Conservation (phyloP, 2,888 invertebrate genomes). For the Ennomos erosarius region DNA sequence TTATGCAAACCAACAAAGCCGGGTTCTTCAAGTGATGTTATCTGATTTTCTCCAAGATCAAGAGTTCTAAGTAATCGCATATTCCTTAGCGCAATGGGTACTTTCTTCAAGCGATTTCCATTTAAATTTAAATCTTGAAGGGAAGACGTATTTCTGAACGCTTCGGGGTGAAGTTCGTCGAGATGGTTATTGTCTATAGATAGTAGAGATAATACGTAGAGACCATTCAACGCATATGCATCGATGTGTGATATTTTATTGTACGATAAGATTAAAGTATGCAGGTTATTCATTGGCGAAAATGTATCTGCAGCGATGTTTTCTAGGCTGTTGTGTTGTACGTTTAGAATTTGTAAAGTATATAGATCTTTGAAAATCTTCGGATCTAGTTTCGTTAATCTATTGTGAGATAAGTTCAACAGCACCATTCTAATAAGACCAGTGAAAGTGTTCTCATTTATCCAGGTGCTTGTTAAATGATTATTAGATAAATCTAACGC, state of each 20-base stretch:
- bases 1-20: conserved; percentile 94
- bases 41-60: conserved; percentile 96
- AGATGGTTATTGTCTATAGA: conserved; percentile 94
- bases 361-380: conserved; percentile 94
- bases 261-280: conserved; percentile 93
- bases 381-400: conserved; percentile 92
- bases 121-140: conserved; percentile 96
- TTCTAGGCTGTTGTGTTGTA: conserved; percentile 93
- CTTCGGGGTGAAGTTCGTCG: conserved; percentile 93
- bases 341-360: conserved; percentile 93
- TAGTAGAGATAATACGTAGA: conserved; percentile 93
- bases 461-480: conserved; percentile 94
- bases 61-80: conserved; percentile 94
- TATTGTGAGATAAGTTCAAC: conserved; percentile 93
- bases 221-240: conserved; percentile 93
- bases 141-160: conserved; percentile 95
- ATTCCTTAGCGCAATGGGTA: conserved; percentile 93
- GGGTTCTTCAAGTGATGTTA: conserved; percentile 91
- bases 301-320: conserved; percentile 95
- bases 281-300: conserved; percentile 95
- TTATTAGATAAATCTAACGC: conserved; percentile 94
- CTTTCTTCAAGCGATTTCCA: conserved; percentile 92
- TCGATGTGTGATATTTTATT: conserved; percentile 94
- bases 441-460: conserved; percentile 93
- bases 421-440: conserved; percentile 95